A percentile compares a stretch with the other conserved stretches of the same genome.
Evolutionary conservation across 1,140 invertebrate genomes (phyloP).

Genomic region (Magallana gigas): DNA sequence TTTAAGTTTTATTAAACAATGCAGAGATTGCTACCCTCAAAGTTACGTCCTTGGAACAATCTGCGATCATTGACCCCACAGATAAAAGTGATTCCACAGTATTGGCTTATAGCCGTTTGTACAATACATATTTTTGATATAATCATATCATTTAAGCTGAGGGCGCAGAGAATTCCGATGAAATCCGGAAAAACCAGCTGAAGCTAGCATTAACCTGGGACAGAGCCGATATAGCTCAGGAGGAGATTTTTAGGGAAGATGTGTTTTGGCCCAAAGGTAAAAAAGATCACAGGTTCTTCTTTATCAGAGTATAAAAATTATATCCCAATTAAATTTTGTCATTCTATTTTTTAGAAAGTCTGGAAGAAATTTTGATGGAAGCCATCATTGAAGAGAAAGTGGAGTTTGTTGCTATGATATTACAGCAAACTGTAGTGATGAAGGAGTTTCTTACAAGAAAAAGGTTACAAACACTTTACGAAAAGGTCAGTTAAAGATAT

Average conservation of each 20-base stretch:
- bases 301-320: no score
- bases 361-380: slow-evolving; percentile 97
- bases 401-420: slow-evolving; percentile 95
- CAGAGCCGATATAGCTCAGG: slow-evolving; percentile 76
- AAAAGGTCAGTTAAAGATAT: slow-evolving; percentile 61
- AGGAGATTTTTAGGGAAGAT: slow-evolving; percentile 76
- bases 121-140: neutral
- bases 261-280: slow-evolving; percentile 70
- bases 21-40: no score
- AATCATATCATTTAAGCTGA: slow-evolving; percentile 51
- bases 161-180: slow-evolving; percentile 51
- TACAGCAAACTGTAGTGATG: slow-evolving; percentile 98
- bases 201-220: slow-evolving; percentile 76
- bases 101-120: no score
- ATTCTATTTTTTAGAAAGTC: slow-evolving; percentile 82
- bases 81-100: no score
- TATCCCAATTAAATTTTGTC: no score
- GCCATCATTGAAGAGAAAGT: slow-evolving; percentile 95
- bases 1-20: no score
- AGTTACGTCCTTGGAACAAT: no score
- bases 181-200: slow-evolving; percentile 66
- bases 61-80: no score
- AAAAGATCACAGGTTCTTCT: neutral
- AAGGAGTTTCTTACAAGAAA: slow-evolving; percentile 96
- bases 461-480: slow-evolving; percentile 94